Evolutionary conservation across 2,888 invertebrate genomes (phyloP).

Genomic region (Stomorhina lunata): DNA sequence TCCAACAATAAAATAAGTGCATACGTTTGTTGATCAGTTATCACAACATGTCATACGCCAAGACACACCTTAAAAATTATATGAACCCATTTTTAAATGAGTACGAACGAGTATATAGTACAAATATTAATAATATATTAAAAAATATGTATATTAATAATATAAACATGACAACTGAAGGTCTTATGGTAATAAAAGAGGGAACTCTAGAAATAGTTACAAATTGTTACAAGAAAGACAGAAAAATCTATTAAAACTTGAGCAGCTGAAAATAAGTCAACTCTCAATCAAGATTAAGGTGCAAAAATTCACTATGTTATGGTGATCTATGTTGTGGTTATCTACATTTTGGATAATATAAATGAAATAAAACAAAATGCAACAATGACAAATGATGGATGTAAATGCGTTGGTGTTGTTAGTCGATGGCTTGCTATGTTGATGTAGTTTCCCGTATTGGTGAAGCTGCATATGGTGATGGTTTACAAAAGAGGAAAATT

Average conservation of each 20-base stretch:
- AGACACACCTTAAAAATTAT: conserved; percentile 35
- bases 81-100: not conserved
- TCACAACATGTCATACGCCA: conserved; percentile 45
- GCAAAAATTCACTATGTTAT: conserved; percentile 46
- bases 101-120: not conserved
- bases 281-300: conserved; percentile 57
- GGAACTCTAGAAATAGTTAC: not conserved
- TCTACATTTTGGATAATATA: no score
- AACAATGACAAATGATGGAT: conserved; percentile 59
- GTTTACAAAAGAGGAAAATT: not conserved
- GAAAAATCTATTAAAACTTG: not conserved
- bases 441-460: not conserved
- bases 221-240: conserved; percentile 18
- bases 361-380: not conserved
- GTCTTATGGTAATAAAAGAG: not conserved
- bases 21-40: conserved; percentile 50
- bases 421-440: not conserved
- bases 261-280: conserved; percentile 3
- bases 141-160: conserved; percentile 17
- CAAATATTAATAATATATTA: not conserved
- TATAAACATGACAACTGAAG: conserved; percentile 35
- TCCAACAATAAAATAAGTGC: conserved; percentile 38
- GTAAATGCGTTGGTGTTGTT: conserved; percentile 50
- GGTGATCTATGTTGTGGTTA: conserved; percentile 41
- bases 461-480: not conserved